Base-by-base conservation (phyloP, 2,797 vertebrate species). In the Peromyscus aztecus region DNA sequence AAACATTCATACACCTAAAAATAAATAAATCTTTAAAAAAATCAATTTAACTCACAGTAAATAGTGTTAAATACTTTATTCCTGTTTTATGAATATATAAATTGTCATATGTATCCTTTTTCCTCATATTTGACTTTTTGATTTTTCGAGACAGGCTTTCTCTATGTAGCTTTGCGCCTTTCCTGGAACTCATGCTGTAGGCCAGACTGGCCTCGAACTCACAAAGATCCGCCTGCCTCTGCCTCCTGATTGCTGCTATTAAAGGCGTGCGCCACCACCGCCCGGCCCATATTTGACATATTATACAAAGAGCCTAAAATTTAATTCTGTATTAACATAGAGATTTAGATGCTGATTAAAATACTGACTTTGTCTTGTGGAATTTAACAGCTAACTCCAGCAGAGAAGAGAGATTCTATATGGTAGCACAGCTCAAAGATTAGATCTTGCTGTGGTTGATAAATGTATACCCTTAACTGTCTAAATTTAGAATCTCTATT, bases 261-360 rank as follows among this genome's bases (percentile, higher is more conserved):
- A 46, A 46, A 46, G 46, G 46, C 46, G 46, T 49, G 46, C 1
- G 46, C 46, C 46, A 49, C 46, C 46, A 49, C 46, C 1, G 10
- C 46, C 46, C 10, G 10, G 46, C 46, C 46, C 46, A 75, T 89
- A 40, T 95, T 92, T 95, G 73, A 87, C 59, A 67, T 81, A 67
- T 17, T 89, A 10, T 89, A 71, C 29, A 12, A 40, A 94, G 24
- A 80, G 2, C 24, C 82, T 80, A 77, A 49, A 89, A 55, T 90
- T 94, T 12, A 43, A 93, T 82, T 84, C 43, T 65, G 1, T 82
- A 21, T 91, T 77, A 94, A 92, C 24, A 43, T 94, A 57, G 0
- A 96, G 23, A 71, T 95, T 86, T 94, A 86, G 13, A 91, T 46
- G 17, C 21, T 94, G 77, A 94, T 83, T 84, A 57, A 91, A 92